Conservation (phyloP, 2,888 invertebrate genomes). For the Mimas tiliae region DNA sequence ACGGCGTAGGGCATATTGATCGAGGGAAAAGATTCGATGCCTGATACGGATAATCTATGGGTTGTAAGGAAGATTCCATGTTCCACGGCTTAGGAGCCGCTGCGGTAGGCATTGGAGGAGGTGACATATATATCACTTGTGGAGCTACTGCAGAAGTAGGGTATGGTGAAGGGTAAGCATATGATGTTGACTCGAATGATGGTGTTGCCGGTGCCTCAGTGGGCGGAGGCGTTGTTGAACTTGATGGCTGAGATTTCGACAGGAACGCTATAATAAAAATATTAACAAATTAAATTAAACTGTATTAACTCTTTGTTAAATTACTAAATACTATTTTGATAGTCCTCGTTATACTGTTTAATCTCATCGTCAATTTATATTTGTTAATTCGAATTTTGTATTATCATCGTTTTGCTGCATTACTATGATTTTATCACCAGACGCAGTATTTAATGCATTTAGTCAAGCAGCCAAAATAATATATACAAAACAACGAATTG, state of each 20-base stretch:
- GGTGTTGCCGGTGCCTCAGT: slow-evolving; percentile 41
- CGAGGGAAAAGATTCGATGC: slow-evolving; percentile 39
- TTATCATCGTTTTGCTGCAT: too few relatives aligned
- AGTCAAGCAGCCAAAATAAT: too few relatives aligned
- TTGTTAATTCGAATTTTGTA: too few relatives aligned
- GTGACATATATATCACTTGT: slow-evolving; percentile 55
- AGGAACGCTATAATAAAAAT: slow-evolving; percentile 36
- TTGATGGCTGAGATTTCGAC: slow-evolving; percentile 34
- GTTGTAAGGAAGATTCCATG: slow-evolving; percentile 40
- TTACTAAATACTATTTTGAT: too few relatives aligned
- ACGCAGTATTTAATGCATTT: too few relatives aligned
- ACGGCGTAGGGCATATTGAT: slow-evolving; percentile 42
- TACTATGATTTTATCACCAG: too few relatives aligned
- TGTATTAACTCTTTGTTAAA: too few relatives aligned
- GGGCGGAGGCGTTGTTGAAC: slow-evolving; percentile 38
- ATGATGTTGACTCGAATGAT: slow-evolving; percentile 47
- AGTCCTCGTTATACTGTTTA: too few relatives aligned
- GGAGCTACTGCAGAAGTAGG: slow-evolving; percentile 39
- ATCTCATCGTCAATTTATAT: too few relatives aligned
- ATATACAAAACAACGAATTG: too few relatives aligned
- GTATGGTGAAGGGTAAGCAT: slow-evolving; percentile 41
- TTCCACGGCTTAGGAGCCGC: slow-evolving; percentile 42
- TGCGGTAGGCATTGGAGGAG: slow-evolving; percentile 44
- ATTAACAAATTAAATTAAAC: neutral
- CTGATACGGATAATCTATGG: slow-evolving; percentile 42